Evolutionary conservation across 2,113 vertebrate genomes (phyloP).

Genomic region (Oxyruncus cristatus): DNA sequence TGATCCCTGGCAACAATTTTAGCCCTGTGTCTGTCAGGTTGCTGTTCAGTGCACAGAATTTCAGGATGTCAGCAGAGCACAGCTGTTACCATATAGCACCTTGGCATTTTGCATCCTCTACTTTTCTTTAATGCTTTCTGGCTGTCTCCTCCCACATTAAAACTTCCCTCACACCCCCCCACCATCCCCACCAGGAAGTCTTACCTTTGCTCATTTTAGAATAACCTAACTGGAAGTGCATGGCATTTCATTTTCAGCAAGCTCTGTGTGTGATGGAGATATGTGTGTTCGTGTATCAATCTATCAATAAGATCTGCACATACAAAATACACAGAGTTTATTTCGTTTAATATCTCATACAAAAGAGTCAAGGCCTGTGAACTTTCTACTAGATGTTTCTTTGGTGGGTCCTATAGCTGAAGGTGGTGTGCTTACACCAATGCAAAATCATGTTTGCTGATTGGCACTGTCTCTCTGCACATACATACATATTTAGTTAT

Average conservation of each 20-base stretch:
- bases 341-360: background rate
- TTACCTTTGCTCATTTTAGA: background rate
- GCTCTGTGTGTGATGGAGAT: background rate
- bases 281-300: rapidly evolving
- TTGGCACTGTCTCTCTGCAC: background rate
- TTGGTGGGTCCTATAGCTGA: background rate
- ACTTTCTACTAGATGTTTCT: background rate
- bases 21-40: constrained; percentile 40
- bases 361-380: background rate
- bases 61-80: constrained; percentile 20
- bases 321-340: background rate
- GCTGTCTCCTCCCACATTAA: background rate
- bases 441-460: background rate
- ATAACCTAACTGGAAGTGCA: background rate
- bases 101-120: background rate
- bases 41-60: constrained; percentile 12
- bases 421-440: background rate
- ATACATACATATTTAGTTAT: background rate
- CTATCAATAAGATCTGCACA: background rate
- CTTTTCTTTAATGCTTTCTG: background rate
- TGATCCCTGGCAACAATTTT: constrained; percentile 29
- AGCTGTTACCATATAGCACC: constrained; percentile 32
- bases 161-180: background rate
- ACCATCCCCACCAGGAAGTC: background rate
- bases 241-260: background rate